Evolutionary conservation across 1,140 invertebrate genomes (phyloP).

Genomic region (Trissolcus basalis): DNA sequence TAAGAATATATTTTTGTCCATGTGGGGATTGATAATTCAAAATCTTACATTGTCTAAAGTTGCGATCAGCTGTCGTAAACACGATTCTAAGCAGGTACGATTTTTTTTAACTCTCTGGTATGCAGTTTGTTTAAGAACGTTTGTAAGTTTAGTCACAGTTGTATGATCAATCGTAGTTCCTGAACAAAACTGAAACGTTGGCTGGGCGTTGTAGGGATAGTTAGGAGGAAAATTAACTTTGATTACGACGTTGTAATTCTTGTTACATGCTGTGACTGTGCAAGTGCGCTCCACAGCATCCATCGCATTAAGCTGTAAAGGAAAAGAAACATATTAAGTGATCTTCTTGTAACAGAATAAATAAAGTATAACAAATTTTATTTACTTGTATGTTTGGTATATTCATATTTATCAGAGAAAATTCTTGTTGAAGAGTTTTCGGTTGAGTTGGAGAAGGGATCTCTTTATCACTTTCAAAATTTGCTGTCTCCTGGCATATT

Average conservation of each 20-base stretch:
- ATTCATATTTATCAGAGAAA: constrained; percentile 89
- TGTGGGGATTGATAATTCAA: no score
- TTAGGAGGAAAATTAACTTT: constrained; percentile 87
- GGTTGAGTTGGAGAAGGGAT: constrained; percentile 75
- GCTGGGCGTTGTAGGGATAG: constrained; percentile 85
- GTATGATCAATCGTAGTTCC: constrained; percentile 79
- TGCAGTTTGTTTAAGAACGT: constrained; percentile 85
- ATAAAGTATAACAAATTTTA: background rate
- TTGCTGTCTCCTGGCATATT: constrained; percentile 55
- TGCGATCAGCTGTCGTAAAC: constrained; percentile 84
- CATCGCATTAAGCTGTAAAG: constrained; percentile 78
- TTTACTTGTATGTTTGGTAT: constrained; percentile 88
- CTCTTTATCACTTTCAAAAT: constrained; percentile 69
- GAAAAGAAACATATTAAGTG: no score
- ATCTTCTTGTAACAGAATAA: constrained; percentile 15
- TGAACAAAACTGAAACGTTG: constrained; percentile 83
- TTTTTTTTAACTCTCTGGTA: constrained; percentile 85
- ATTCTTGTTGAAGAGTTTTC: constrained; percentile 88
- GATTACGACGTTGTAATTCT: constrained; percentile 84
- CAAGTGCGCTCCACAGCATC: constrained; percentile 84
- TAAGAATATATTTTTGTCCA: no score
- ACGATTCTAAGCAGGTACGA: constrained; percentile 87
- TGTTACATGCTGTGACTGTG: constrained; percentile 84
- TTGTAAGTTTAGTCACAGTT: constrained; percentile 80
- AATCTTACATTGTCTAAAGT: constrained; percentile 76